Percentiles rank a stretch among this genome's conserved stretches.
Conservation (phyloP, 2,797 vertebrate species). For the Hemitrygon akajei region DNA sequence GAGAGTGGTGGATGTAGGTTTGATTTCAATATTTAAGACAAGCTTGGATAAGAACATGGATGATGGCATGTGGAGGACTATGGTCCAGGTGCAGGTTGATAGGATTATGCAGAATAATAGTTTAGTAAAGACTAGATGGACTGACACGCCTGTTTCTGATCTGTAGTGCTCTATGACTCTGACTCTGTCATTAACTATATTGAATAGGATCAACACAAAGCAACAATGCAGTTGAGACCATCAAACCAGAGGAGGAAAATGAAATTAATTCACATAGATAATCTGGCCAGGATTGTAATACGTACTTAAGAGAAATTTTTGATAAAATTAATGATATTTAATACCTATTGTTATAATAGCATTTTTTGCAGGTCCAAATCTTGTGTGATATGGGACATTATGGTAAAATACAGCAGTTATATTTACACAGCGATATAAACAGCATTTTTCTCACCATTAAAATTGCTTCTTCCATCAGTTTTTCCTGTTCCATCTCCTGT, state of each 20-base stretch:
- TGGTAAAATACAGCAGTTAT: not conserved
- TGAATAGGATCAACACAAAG: not conserved
- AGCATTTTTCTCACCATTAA: conserved; percentile 52
- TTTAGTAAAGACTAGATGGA: too few relatives aligned
- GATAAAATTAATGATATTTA: not conserved
- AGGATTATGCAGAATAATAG: too few relatives aligned
- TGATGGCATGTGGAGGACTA: too few relatives aligned
- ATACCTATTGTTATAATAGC: not conserved
- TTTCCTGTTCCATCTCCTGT: conserved; percentile 65
- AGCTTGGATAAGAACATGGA: too few relatives aligned
- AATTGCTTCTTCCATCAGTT: conserved; percentile 60
- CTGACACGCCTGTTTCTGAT: too few relatives aligned
- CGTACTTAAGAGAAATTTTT: not conserved
- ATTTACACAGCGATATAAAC: not conserved
- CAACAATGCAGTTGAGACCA: not conserved
- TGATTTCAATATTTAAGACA: too few relatives aligned
- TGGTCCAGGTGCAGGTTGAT: too few relatives aligned
- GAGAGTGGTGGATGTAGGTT: too few relatives aligned
- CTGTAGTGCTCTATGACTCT: too few relatives aligned
- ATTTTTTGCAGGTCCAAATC: not conserved
- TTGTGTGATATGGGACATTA: not conserved
- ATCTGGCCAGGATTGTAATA: not conserved
- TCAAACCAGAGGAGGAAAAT: not conserved
- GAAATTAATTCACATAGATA: not conserved
- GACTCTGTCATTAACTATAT: not conserved